phyloP scores from a whole-genome alignment of 2,888 invertebrate species.

The Sclerodermus sp. region DNA sequence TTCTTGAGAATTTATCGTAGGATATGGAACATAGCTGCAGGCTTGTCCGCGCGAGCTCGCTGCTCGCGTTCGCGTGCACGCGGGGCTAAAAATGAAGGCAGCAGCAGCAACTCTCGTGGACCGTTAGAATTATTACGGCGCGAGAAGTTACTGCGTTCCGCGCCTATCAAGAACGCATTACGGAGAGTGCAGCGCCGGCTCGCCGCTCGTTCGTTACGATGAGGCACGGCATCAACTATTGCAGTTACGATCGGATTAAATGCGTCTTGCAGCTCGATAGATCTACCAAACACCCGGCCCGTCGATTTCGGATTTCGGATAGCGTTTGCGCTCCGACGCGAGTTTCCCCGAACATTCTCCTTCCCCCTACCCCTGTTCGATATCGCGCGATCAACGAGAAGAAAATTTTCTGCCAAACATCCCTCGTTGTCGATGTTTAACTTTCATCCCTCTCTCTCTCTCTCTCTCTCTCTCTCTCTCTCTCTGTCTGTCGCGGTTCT shows the following conservation, averaged over 20 bases:
- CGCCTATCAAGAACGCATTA: constrained; percentile 18
- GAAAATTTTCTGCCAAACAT: too few relatives aligned
- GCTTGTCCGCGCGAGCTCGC: not conserved
- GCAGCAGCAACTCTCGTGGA: not conserved
- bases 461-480: too few relatives aligned
- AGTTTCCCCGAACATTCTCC: too few relatives aligned
- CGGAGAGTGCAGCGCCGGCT: constrained; percentile 10
- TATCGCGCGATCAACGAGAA: too few relatives aligned
- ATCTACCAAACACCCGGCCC: constrained; percentile 17
- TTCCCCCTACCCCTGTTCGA: too few relatives aligned
- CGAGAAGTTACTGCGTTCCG: constrained; percentile 14
- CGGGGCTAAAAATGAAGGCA: not conserved
- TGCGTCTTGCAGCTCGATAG: constrained; percentile 12
- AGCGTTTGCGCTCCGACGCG: constrained; percentile 8
- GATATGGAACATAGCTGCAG: constrained; percentile 4
- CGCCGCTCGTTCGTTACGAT: constrained; percentile 17
- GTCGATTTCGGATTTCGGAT: constrained; percentile 18
- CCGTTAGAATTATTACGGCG: constrained; percentile 15
- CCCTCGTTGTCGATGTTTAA: too few relatives aligned
- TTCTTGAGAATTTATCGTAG: not conserved
- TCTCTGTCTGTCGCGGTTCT: too few relatives aligned
- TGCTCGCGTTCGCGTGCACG: not conserved
- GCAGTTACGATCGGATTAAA: constrained; percentile 19
- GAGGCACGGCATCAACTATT: constrained; percentile 14
- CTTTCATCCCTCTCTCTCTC: too few relatives aligned